phyloP scores from a whole-genome alignment of 2,113 vertebrate genomes.

The Apodemus speciosus region DNA sequence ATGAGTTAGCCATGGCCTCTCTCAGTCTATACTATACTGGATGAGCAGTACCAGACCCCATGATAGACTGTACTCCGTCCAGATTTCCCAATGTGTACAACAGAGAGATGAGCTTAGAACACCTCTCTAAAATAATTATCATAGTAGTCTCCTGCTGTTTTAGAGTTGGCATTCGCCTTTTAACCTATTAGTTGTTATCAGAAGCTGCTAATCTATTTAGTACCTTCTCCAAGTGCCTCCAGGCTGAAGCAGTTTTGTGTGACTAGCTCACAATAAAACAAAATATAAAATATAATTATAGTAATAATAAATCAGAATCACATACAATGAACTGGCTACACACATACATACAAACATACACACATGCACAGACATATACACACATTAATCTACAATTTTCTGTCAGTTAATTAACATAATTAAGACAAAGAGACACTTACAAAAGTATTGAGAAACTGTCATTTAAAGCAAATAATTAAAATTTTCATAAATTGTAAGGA shows the following conservation, averaged over 20 bases:
- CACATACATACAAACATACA: not conserved
- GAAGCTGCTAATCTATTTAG: not conserved
- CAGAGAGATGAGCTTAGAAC: not conserved
- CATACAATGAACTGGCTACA: not conserved
- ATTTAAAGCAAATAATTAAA: not conserved
- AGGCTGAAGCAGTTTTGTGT: not conserved
- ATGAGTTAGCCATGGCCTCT: not conserved
- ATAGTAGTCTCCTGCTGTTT: accelerated
- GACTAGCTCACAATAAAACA: not conserved
- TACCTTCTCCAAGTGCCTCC: not conserved
- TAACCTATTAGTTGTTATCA: not conserved
- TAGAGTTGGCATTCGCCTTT: not conserved
- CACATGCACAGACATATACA: not conserved
- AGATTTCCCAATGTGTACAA: accelerated
- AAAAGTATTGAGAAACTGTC: not conserved
- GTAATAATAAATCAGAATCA: not conserved
- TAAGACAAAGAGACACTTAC: not conserved
- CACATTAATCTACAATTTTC: not conserved
- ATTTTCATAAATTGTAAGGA: not conserved
- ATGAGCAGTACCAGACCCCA: accelerated
- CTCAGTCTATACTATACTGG: not conserved
- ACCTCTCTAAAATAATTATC: accelerated
- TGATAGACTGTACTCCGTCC: accelerated
- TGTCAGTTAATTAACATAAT: not conserved
- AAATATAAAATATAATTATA: not conserved